Evolutionary conservation across 1,140 invertebrate species (phyloP), one percentile per base, ranked within the genome.

Genomic region (Kradibia gibbosae): DNA sequence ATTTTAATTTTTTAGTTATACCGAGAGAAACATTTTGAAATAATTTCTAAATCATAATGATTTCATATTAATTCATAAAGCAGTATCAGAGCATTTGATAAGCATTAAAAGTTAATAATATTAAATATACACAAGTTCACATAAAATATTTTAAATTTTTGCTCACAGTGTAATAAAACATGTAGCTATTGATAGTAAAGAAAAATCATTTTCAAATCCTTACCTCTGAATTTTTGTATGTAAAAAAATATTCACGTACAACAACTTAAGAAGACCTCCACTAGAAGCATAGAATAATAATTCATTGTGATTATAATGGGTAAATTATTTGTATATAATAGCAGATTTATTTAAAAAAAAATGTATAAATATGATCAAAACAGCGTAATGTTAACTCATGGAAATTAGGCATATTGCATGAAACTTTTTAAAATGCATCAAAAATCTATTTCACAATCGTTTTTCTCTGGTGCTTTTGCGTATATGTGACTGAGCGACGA

Each of bases 61-160:
- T 60, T 60, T 62, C 80, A 83, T 85, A 81, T 80, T 80, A 83
- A 82, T 83, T 84, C 80, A 85, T 82, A 83, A 83, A 85, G 81
- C 72, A 50, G 15, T 36, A 36, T 20, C 15, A 20, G 10, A 36
- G 7, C 4, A 1, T 36, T 20, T 36, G 17, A 17, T 67, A 36
- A 39, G 3, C 34, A 39, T 67, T 36, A 1, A 13, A 62, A 62
- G 31, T 17, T 4, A 20, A 17, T 8, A 53, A 53, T 8, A 28
- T 62, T 25, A 62, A 62, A 62, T 62, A 25, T 31, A 31, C 11
- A 62, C 25, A 31, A 62, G 28, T 31, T 62, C 31, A 4, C 31
- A 28, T 62, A 62, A 7, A 62, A 15, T 62, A n/a, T 65, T 65
- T 36, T 25, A 36, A 65, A 39, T 65, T 36, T 10, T 65, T 65